Conservation (phyloP, 2,888 invertebrate species). For the Ochropleura leucogaster region DNA sequence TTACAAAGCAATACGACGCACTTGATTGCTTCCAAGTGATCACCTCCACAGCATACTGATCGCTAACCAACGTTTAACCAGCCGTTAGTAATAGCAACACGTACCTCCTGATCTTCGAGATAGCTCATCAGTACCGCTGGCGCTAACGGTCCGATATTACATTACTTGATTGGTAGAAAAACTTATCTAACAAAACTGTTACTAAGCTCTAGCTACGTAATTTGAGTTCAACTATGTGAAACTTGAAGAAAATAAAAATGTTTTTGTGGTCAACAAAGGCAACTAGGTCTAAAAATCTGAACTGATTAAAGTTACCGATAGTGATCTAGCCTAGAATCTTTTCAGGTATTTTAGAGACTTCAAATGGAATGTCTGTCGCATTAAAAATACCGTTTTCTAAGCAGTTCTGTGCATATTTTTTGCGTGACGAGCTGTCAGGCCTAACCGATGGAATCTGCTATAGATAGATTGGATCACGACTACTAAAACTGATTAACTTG, state of each 20-base stretch:
- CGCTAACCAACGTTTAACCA: constrained; percentile 21
- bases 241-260: constrained; percentile 11
- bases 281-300: neutral
- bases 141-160: constrained; percentile 42
- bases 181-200: constrained; percentile 39
- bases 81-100: constrained; percentile 47
- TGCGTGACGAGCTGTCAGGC: neutral
- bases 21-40: constrained; percentile 28
- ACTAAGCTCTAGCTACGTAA: constrained; percentile 24
- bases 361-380: neutral
- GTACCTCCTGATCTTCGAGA: constrained; percentile 36
- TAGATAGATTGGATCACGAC: neutral
- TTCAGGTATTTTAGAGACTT: neutral
- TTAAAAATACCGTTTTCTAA: neutral
- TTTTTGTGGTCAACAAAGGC: constrained; percentile 5
- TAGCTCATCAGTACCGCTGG: constrained; percentile 39
- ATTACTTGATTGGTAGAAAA: constrained; percentile 37
- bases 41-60: constrained; percentile 42
- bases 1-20: constrained; percentile 29
- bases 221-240: constrained; percentile 32
- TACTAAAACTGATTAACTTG: neutral
- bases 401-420: neutral
- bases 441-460: neutral
- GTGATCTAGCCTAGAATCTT: neutral
- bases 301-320: constrained; percentile 9